A percentile compares a stretch with the other conserved stretches of the same genome.
These are phyloP conservation scores for Gymnobelideus leadbeateri DNA, from an alignment of 2,113 vertebrate species.

Conservation along the genomic window DNA sequence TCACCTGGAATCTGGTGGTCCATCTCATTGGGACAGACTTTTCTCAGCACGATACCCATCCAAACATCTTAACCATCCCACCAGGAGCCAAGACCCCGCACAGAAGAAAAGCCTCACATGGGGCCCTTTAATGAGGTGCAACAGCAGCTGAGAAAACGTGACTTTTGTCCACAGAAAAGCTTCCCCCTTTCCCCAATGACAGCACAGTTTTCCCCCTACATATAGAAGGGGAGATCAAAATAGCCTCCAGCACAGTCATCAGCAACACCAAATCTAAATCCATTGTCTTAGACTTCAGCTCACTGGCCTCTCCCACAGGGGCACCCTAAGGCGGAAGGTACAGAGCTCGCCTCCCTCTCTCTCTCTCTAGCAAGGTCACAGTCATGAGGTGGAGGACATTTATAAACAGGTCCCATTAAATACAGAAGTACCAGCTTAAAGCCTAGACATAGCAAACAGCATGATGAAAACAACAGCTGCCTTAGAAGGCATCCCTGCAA, in stretches of 20 bases:
- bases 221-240: not conserved
- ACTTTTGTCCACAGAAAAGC: slow-evolving; percentile 67
- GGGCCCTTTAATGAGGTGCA: not conserved
- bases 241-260: not conserved
- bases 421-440: not conserved
- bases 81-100: not conserved
- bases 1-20: not conserved
- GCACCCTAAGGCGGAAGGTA: not conserved
- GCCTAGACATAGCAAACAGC: not conserved
- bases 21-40: not conserved
- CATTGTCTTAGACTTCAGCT: not conserved
- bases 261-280: slow-evolving; percentile 10
- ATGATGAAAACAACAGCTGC: not conserved
- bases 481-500: not conserved
- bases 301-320: not conserved
- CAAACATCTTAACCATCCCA: not conserved
- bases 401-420: slow-evolving; percentile 3
- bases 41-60: not conserved
- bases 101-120: not conserved
- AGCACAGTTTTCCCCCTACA: not conserved
- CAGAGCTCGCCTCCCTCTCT: not conserved
- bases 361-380: not conserved
- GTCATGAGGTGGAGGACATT: not conserved
- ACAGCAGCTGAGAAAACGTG: slow-evolving; percentile 48
- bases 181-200: slow-evolving; percentile 36